Base-by-base conservation (phyloP, 1,140 invertebrate genomes). In the Trissolcus basalis region DNA sequence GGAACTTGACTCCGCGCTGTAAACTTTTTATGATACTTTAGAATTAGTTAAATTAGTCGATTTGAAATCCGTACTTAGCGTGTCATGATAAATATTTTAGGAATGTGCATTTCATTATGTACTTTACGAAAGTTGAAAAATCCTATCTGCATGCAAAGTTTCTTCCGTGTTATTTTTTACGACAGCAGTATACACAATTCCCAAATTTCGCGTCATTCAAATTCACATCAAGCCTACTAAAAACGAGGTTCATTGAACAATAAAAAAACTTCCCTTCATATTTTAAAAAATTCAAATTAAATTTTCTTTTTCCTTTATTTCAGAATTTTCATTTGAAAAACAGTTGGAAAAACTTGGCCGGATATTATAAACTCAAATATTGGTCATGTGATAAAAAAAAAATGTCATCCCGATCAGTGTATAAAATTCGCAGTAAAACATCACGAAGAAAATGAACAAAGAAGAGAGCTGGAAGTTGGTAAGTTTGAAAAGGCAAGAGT, bases 61-160 rank as follows among this genome's bases (percentile, higher is more conserved):
- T 56, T 63, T 36, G 19, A 58, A 71, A 71, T 56, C 53, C 39
- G 32, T 58, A 41, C 51, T 50, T 71, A 45, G 68, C 68, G 59
- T 58, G 68, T 51, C 41, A 58, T 15, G 68, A 63, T 71, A 71
- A 71, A 64, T 60, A 71, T 71, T 63, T 58, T 45, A 43, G 41
- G 53, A 71, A 50, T 63, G 53, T 63, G 59, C 45, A 63, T 71
- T 71, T 71, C 59, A 71, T 71, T 71, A 58, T 63, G 36, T 32
- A 51, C 36, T 39, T 44, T 12, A 56, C 36, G 51, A 56, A 63
- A 51, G 9, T 45, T 60, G 19, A 14, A 58, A 56, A 49, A 36
- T 63, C 14, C 9, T 44, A 63, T 50, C 51, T 33, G 41, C 68
- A 61, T 71, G 59, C 68, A 58, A 58, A 50, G 14, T 45, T 71